Conservation (phyloP, 2,888 invertebrate species). For the Netelia melanura region DNA sequence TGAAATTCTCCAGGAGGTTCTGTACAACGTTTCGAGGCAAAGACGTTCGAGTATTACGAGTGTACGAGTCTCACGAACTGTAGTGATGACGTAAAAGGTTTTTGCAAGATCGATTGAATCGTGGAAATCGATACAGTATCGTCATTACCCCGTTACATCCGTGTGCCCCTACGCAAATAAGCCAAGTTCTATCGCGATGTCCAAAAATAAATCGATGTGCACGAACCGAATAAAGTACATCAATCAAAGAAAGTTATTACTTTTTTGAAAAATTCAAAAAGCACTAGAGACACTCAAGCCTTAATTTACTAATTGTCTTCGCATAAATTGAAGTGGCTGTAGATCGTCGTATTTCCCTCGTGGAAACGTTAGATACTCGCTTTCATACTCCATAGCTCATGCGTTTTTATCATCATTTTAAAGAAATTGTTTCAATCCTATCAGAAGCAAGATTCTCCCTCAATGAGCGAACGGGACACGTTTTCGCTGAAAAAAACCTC, state of each 20-base stretch:
- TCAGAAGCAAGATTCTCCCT: not conserved
- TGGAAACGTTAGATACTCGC: not conserved
- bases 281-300: not conserved
- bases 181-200: not conserved
- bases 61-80: slow-evolving; percentile 10
- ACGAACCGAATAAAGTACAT: no score
- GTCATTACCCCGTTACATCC: slow-evolving; percentile 23
- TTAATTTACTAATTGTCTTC: not conserved
- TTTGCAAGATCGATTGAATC: slow-evolving; percentile 48
- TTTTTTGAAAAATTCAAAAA: not conserved
- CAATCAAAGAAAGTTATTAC: no score
- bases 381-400: slow-evolving; percentile 17
- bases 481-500: slow-evolving; percentile 36
- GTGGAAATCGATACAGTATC: slow-evolving; percentile 46
- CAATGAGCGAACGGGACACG: not conserved
- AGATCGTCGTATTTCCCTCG: not conserved
- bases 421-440: slow-evolving; percentile 6
- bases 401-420: slow-evolving; percentile 33
- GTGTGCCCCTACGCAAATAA: not conserved
- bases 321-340: not conserved
- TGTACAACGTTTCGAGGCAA: slow-evolving; percentile 10
- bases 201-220: no score
- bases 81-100: slow-evolving; percentile 52
- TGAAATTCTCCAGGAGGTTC: slow-evolving; percentile 44
- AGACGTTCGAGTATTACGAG: slow-evolving; percentile 29